A percentile compares a stretch with the other conserved stretches of the same genome.
Evolutionary conservation across 2,888 invertebrate genomes (phyloP).

Genomic region (Polydrusus pterygomalis): DNA sequence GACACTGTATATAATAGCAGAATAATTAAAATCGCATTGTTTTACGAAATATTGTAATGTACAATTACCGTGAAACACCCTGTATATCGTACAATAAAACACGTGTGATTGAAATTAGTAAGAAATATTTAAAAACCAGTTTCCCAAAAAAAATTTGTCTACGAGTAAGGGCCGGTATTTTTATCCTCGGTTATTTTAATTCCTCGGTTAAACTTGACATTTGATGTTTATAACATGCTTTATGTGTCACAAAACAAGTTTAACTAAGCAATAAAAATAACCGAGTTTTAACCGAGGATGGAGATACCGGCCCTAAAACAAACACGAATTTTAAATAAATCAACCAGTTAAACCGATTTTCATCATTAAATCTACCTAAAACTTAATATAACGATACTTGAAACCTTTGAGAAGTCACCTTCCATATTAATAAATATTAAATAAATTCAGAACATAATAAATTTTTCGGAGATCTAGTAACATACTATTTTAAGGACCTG

Average conservation of each 20-base stretch:
- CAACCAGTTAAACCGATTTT: constrained; percentile 13
- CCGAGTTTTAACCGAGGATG: too few relatives aligned
- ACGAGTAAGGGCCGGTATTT: too few relatives aligned
- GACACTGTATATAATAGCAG: too few relatives aligned
- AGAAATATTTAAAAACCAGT: background rate
- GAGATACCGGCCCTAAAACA: too few relatives aligned
- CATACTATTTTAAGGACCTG: constrained; percentile 57
- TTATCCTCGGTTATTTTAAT: too few relatives aligned
- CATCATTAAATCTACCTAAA: constrained; percentile 14
- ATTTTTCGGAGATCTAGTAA: constrained; percentile 63
- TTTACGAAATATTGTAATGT: too few relatives aligned
- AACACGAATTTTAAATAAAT: background rate
- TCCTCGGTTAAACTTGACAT: too few relatives aligned
- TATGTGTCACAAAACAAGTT: too few relatives aligned
- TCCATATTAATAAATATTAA: constrained; percentile 53
- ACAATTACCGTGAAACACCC: too few relatives aligned
- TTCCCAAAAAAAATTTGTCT: constrained; percentile 2
- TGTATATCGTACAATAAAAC: background rate
- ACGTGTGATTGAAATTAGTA: background rate
- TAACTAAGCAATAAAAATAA: too few relatives aligned
- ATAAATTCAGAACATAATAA: constrained; percentile 61
- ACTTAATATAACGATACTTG: constrained; percentile 15
- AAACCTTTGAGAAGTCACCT: constrained; percentile 26
- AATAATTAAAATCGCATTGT: too few relatives aligned
- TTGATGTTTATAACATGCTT: too few relatives aligned